Base-by-base conservation (phyloP, 1,140 invertebrate genomes). In the Drosophila lacertosa region DNA sequence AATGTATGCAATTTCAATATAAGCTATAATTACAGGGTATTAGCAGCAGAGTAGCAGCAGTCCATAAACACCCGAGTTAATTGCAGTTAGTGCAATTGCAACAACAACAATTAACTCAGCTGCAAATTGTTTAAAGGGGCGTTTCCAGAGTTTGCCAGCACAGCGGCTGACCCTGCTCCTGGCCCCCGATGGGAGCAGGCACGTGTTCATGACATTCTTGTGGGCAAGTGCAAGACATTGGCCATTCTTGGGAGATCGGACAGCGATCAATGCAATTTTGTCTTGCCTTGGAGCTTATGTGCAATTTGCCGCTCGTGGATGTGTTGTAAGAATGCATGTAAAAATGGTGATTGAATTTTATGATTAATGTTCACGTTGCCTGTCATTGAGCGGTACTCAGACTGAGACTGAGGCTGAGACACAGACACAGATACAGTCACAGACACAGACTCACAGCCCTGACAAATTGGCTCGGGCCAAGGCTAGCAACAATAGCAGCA, bases 291-390 rank as follows among this genome's bases (percentile, higher is more conserved):
- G 16, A 18, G 40, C 26, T n/a, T 16, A 54, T 18, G 11, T n/a
- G 51, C 59, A 59, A 51, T 54, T 54, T 24, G 29, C 6, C n/a
- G 47, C 37, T 42, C 15, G 29, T 16, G 22, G 45, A 80, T 83
- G 74, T 77, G 74, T 77, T 73, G 81, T 44, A 81, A 86, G 74
- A 81, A 88, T 88, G 42, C 77, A 81, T 88, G 81, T 88, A 74
- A 86, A 80, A 88, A 77, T 84, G 68, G 62, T 74, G 67, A 86
- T 86, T 86, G 77, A 74, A 74, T 88, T 65, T 77, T 77, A 70
- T 81, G 81, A 86, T 86, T 77, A 74, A 88, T 86, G 65, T 44
- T 44, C 32, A 54, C 16, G 37, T 47, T 48, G 60, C 40, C 48
- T 74, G 81, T 77, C 81, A 83, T 86, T 83, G 81, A 73, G 47